Evolutionary conservation across 2,113 vertebrate genomes (phyloP).

Genomic region (Thalassarche chlororhynchos): DNA sequence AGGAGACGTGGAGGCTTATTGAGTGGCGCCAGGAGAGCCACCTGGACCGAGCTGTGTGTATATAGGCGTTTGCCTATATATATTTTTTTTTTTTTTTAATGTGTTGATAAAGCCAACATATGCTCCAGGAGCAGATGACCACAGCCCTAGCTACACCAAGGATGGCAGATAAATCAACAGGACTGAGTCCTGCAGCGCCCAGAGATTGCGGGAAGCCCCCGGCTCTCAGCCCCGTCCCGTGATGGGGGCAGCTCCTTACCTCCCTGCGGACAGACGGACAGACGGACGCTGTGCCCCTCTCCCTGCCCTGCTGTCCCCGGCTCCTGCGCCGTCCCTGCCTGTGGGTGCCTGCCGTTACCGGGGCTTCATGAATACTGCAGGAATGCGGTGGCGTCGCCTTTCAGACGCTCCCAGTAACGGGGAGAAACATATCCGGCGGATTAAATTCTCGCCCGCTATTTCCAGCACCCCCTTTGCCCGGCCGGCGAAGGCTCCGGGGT

Average conservation of each 20-base stretch:
- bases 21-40: neutral
- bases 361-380: slow-evolving; percentile 60
- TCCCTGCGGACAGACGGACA: neutral
- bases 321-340: neutral
- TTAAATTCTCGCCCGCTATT: slow-evolving; percentile 17
- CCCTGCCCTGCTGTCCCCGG: neutral
- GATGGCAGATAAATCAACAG: too few species aligned
- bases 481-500: rapidly evolving
- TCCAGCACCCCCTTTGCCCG: neutral
- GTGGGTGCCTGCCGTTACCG: neutral
- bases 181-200: neutral
- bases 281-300: neutral
- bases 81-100: neutral
- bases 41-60: neutral
- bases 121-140: neutral
- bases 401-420: neutral
- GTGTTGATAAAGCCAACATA: neutral
- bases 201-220: neutral
- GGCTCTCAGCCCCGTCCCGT: rapidly evolving
- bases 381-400: neutral
- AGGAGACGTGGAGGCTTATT: neutral
- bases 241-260: neutral
- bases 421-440: neutral
- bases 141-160: neutral
- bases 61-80: too few species aligned